Evolutionary conservation across 92 coral and sea anemone genomes (phyloP).

Genomic region (Paramuricea clavata): DNA sequence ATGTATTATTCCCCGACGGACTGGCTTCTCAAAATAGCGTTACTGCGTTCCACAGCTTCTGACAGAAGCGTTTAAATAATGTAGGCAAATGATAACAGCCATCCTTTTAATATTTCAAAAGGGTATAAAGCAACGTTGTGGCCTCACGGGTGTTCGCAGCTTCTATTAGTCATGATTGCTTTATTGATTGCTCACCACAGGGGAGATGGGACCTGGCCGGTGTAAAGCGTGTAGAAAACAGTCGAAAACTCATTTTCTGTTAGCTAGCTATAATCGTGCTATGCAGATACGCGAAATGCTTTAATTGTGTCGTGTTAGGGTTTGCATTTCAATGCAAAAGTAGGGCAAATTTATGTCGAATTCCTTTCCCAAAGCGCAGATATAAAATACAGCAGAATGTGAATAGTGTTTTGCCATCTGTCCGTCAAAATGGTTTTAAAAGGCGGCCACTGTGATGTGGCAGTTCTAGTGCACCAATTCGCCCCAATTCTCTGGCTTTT

Average conservation of each 20-base stretch:
- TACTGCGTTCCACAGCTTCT: background rate
- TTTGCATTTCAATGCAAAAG: background rate
- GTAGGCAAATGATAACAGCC: constrained; percentile 23
- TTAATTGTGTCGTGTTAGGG: background rate
- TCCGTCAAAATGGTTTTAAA: constrained; percentile 25
- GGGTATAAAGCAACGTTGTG: background rate
- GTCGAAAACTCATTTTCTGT: constrained; percentile 11
- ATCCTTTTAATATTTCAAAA: constrained; percentile 38
- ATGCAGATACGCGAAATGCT: background rate
- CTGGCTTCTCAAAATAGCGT: background rate
- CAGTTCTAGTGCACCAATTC: background rate
- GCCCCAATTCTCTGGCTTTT: background rate
- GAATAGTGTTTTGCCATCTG: constrained; percentile 32
- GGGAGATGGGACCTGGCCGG: background rate
- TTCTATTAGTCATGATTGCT: constrained; percentile 10
- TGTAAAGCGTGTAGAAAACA: background rate
- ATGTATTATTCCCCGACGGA: background rate
- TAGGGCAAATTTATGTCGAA: background rate
- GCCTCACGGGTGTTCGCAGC: constrained; percentile 7
- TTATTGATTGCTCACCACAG: constrained; percentile 32
- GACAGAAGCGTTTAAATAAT: constrained; percentile 24
- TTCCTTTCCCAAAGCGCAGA: background rate
- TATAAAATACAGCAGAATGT: constrained; percentile 22
- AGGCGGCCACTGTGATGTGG: background rate
- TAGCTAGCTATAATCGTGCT: background rate